Percentiles rank a stretch among this genome's conserved stretches.
Conservation (phyloP, 2,888 invertebrate species). For the Empis stercorea region DNA sequence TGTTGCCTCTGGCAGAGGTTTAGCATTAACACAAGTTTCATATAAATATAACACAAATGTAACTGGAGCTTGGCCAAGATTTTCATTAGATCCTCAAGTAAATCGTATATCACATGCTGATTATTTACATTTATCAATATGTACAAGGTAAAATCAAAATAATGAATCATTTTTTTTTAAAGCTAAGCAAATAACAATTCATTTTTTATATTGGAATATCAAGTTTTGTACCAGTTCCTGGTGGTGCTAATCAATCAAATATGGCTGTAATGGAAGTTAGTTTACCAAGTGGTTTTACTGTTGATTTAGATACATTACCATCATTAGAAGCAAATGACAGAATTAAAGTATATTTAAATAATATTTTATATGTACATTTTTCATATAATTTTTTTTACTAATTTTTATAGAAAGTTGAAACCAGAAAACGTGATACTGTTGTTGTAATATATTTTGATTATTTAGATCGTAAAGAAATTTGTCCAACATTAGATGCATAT, state of each 20-base stretch:
- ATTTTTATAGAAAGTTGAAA: slow-evolving; percentile 46
- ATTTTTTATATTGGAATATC: too few species aligned
- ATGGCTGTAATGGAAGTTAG: slow-evolving; percentile 85
- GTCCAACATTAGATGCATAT: slow-evolving; percentile 77
- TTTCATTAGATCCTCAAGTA: slow-evolving; percentile 76
- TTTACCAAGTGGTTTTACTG: slow-evolving; percentile 81
- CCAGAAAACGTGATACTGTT: slow-evolving; percentile 47
- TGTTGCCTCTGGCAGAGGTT: slow-evolving; percentile 67
- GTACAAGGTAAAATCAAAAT: slow-evolving; percentile 47
- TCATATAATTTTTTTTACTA: neutral
- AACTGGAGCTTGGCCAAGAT: slow-evolving; percentile 78
- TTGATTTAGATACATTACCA: slow-evolving; percentile 67
- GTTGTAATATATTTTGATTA: slow-evolving; percentile 66
- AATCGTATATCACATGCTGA: slow-evolving; percentile 72
- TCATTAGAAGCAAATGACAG: slow-evolving; percentile 43
- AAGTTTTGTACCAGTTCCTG: slow-evolving; percentile 28
- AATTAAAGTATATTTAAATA: slow-evolving; percentile 23
- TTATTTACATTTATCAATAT: slow-evolving; percentile 73
- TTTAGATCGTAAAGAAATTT: slow-evolving; percentile 54
- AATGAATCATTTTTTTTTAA: neutral
- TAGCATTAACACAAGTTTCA: slow-evolving; percentile 64
- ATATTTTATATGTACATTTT: neutral
- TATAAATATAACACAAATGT: slow-evolving; percentile 76
- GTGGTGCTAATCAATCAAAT: slow-evolving; percentile 44
- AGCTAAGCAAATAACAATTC: too few species aligned